Percentiles rank a stretch among this genome's conserved stretches.
phyloP scores from a whole-genome alignment of 2,888 invertebrate genomes.

The Penaeus monodon region DNA sequence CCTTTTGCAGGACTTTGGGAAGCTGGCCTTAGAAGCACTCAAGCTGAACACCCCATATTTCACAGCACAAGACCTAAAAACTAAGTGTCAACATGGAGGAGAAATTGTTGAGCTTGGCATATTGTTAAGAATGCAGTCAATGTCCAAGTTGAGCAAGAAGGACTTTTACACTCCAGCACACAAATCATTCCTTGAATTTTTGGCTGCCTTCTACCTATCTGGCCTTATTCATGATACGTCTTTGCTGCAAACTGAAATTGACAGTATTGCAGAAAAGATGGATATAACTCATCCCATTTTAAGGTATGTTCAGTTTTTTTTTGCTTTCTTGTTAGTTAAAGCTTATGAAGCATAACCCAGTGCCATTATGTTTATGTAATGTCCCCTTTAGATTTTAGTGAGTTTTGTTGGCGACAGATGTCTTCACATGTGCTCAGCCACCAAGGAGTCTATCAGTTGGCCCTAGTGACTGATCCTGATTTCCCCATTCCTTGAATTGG shows the following conservation, averaged over 20 bases:
- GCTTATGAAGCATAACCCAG: too few species aligned
- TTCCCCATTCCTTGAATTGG: too few species aligned
- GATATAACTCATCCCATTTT: constrained; percentile 53
- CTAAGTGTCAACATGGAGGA: constrained; percentile 70
- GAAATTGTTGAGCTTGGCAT: constrained; percentile 71
- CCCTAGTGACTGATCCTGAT: too few species aligned
- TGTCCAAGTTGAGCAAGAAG: constrained; percentile 65
- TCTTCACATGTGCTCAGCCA: too few species aligned
- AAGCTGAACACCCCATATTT: constrained; percentile 72
- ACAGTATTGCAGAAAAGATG: constrained; percentile 69
- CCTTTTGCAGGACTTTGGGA: constrained; percentile 73
- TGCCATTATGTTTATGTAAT: too few species aligned
- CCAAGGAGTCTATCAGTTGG: too few species aligned
- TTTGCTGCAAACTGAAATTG: constrained; percentile 73
- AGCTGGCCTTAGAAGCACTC: constrained; percentile 72
- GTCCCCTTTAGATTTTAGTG: too few species aligned
- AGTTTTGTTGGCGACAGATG: too few species aligned
- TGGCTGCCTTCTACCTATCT: constrained; percentile 75
- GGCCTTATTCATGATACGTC: constrained; percentile 73
- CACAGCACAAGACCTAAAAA: constrained; percentile 73
- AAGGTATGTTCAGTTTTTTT: constrained; percentile 33
- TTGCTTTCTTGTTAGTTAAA: too few species aligned
- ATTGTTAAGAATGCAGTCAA: constrained; percentile 69
- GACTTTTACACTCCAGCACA: constrained; percentile 71
- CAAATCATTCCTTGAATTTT: constrained; percentile 73